Conservation (phyloP, 2,113 vertebrate species). For the Isichthys henryi region DNA sequence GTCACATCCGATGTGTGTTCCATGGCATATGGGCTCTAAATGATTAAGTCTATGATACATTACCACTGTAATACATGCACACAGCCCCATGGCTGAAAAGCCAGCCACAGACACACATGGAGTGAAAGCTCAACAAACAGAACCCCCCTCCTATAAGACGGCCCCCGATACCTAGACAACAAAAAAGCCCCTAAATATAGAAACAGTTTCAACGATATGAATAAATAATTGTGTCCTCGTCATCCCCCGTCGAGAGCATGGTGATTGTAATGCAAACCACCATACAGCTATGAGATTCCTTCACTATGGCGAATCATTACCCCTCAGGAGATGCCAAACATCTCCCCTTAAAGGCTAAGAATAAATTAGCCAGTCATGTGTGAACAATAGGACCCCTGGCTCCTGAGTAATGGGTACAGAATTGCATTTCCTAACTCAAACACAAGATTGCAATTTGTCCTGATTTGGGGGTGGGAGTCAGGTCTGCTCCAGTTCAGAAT, state of each 20-base stretch:
- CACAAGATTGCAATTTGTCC: slow-evolving; percentile 12
- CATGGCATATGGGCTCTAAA: not conserved
- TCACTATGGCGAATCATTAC: slow-evolving; percentile 37
- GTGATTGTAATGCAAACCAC: slow-evolving; percentile 40
- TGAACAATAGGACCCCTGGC: slow-evolving; percentile 50
- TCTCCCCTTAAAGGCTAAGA: slow-evolving; percentile 40
- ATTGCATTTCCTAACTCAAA: slow-evolving; percentile 14
- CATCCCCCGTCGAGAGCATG: slow-evolving; percentile 31
- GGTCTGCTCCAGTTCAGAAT: not conserved
- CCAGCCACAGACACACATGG: not conserved
- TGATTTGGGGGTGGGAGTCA: not conserved
- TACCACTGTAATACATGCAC: not conserved
- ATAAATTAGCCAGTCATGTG: slow-evolving; percentile 45
- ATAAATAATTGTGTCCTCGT: slow-evolving; percentile 34
- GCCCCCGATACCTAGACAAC: not conserved
- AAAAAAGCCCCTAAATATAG: slow-evolving; percentile 16
- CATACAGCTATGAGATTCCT: slow-evolving; percentile 35
- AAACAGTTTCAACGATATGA: slow-evolving; percentile 34
- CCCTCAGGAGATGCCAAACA: slow-evolving; percentile 34
- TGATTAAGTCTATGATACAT: not conserved
- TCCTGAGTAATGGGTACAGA: slow-evolving; percentile 45
- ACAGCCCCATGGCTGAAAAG: not conserved
- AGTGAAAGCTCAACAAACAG: not conserved
- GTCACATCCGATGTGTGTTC: not conserved
- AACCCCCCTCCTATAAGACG: not conserved